These are phyloP conservation scores for Triplophysa yarkandensis DNA, from an alignment of 2,797 vertebrate genomes.

Conservation along the genomic window DNA sequence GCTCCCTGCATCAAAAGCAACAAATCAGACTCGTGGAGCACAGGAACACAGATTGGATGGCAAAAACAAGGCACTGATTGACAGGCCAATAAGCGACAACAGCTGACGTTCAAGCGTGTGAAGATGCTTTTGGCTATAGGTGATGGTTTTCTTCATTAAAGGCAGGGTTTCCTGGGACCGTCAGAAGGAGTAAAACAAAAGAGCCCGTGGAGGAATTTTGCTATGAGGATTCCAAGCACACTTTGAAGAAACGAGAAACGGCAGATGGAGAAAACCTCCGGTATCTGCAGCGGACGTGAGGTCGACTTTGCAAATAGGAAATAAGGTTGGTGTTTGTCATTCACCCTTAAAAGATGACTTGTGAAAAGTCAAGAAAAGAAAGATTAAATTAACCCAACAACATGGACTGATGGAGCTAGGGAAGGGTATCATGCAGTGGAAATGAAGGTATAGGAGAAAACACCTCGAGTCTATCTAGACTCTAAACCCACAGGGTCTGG, in stretches of 20 bases:
- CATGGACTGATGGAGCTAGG: constrained; percentile 12
- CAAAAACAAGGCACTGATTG: constrained; percentile 37
- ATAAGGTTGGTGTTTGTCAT: constrained; percentile 42
- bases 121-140: neutral
- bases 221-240: constrained; percentile 23
- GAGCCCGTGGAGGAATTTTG: constrained; percentile 6
- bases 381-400: too few relatives aligned
- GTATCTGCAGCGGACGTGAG: constrained; percentile 29
- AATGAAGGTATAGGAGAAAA: constrained; percentile 24
- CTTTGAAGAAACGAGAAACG: constrained; percentile 29
- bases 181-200: constrained; percentile 39
- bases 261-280: constrained; percentile 4
- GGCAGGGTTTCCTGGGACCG: constrained; percentile 23
- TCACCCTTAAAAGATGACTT: neutral
- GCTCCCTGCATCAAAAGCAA: constrained; percentile 54
- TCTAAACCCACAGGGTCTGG: constrained; percentile 46
- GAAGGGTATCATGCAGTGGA: constrained; percentile 26
- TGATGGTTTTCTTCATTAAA: constrained; percentile 26
- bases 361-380: too few relatives aligned
- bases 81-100: neutral
- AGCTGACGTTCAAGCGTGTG: neutral
- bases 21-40: constrained; percentile 37
- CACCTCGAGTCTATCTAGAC: constrained; percentile 18
- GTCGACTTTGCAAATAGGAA: constrained; percentile 28
- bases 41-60: constrained; percentile 4